Conservation (phyloP, 37 sponge, comb jelly and placozoan species). For the Ianthella basta region DNA sequence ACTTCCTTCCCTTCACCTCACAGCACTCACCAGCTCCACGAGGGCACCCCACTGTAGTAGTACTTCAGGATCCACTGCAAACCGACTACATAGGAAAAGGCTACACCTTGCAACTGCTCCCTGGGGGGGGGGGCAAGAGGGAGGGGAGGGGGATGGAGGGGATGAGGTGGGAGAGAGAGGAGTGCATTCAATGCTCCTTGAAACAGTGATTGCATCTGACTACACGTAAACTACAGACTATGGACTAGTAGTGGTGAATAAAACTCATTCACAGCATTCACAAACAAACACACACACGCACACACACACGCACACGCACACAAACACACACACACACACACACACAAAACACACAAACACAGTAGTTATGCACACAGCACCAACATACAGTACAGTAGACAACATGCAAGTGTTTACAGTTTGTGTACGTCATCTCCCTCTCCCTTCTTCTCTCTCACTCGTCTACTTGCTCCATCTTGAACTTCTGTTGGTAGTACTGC, state of each 20-base stretch:
- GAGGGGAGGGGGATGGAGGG: not conserved
- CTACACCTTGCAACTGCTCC: slow-evolving; percentile 42
- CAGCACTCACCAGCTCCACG: slow-evolving; percentile 90
- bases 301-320: slow-evolving; percentile 11
- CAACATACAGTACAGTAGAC: no score
- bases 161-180: not conserved
- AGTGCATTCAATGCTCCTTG: no score
- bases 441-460: no score
- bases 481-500: slow-evolving; percentile 76
- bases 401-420: no score
- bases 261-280: not conserved
- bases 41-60: slow-evolving; percentile 96
- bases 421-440: no score
- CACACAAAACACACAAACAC: no score
- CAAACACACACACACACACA: slow-evolving; percentile 26
- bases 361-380: no score
- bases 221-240: no score
- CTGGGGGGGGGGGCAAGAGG: not conserved
- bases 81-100: slow-evolving; percentile 79
- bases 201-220: no score
- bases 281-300: not conserved
- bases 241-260: no score
- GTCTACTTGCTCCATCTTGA: slow-evolving; percentile 52
- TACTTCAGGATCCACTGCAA: slow-evolving; percentile 95
- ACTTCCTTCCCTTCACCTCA: not conserved